Evolutionary conservation across 2,797 vertebrate genomes (phyloP).

Genomic region (Chiroxiphia lanceolata): DNA sequence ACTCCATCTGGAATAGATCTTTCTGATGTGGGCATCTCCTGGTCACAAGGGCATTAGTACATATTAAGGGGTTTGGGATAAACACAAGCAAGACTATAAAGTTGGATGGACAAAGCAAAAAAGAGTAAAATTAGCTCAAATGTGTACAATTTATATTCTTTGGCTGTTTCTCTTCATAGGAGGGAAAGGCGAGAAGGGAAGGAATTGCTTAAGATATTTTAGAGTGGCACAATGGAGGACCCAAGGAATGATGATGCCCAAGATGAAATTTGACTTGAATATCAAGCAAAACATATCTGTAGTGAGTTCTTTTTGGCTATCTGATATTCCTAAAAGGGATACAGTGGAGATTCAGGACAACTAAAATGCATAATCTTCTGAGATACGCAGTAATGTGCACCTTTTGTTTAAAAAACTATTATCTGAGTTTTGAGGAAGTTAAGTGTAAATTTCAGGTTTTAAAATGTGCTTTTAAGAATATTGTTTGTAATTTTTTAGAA

Average conservation of each 20-base stretch:
- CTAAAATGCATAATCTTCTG: not conserved
- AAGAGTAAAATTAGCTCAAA: not conserved
- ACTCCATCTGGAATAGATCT: conserved; percentile 52
- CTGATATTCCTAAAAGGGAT: not conserved
- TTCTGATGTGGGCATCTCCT: conserved; percentile 55
- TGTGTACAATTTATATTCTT: not conserved
- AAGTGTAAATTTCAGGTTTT: not conserved
- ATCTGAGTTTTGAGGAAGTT: not conserved
- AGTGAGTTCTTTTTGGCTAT: not conserved
- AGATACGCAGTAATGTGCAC: accelerated
- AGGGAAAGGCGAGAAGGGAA: not conserved
- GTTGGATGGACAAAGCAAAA: not conserved
- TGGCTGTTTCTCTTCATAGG: not conserved
- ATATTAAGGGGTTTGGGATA: not conserved
- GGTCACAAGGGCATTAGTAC: conserved; percentile 40
- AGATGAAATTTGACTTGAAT: not conserved
- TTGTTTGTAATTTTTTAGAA: not conserved
- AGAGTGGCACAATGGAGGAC: not conserved
- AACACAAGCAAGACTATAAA: not conserved
- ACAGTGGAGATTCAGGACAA: not conserved
- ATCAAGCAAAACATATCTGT: not conserved
- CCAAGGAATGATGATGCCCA: not conserved
- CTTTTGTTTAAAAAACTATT: not conserved
- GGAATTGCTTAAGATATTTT: not conserved
- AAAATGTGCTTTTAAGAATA: not conserved